Base-by-base conservation (phyloP, 2,797 vertebrate species). In the Acipenser ruthenus region DNA sequence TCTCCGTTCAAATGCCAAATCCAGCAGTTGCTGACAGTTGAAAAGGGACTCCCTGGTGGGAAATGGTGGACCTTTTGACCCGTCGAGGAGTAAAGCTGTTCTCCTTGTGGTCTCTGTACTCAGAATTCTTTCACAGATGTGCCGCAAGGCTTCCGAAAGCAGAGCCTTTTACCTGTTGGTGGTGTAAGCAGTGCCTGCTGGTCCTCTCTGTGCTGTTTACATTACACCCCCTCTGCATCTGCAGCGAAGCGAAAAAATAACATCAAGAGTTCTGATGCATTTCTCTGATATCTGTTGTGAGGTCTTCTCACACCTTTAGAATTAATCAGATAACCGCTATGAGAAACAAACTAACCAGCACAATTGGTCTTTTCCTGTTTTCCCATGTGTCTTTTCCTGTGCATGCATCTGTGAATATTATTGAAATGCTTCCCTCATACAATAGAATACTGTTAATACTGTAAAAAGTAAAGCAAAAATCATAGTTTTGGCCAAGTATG, bases 1-100 rank as follows among this genome's bases (percentile, higher is more conserved):
- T 53, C 71, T 76, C 79, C 64, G 87, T 86, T 87, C 84, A 90
- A 81, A 88, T 87, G 87, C 87, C 87, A 88, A 88, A 90, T 83
- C 80, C 87, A 77, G 80, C 82, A 79, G 76, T 86, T 86, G 72
- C 86, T 85, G 88, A 84, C 77, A 80, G 87, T 80, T 88, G 85
- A 91, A 89, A 89, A 82, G 85, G 79, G 82, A 79, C 86, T 88
- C 85, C 87, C 84, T 37, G 86, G 88, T 95, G 94, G 92, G 93
- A 96, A 95, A 83, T 67, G 81, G 65, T 82, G 92, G 91, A 92
- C 93, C 93, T 93, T 82, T 84, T 89, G 87, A 93, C 93, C 88
- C 81, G 0, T 49, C 73, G 81, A 80, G 69, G 84, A 76, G 80
- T 80, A 77, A 65, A 74, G 81, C 82, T 74, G 75, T 78, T 79